Percentiles rank a stretch among this genome's conserved stretches.
phyloP scores from a whole-genome alignment of 1,140 invertebrate species.

The Protaetia brevitarsis region DNA sequence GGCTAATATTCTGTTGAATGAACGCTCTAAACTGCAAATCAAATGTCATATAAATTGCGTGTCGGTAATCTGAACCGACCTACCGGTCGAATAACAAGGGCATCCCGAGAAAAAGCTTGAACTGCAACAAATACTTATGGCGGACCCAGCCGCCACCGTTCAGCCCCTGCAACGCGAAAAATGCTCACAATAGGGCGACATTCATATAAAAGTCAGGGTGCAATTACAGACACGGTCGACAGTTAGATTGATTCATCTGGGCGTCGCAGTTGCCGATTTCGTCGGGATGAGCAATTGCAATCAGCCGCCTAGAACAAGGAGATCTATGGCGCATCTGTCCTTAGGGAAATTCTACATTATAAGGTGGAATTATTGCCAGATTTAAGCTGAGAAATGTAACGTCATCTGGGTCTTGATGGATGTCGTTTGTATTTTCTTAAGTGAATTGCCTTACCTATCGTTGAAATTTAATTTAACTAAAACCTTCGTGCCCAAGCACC shows the following conservation, averaged over 20 bases:
- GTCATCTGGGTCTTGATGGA: slow-evolving; percentile 2
- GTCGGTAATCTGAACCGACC: slow-evolving; percentile 19
- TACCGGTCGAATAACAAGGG: not conserved
- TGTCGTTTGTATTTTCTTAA: slow-evolving; percentile 18
- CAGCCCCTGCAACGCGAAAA: slow-evolving; percentile 19
- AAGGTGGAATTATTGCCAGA: slow-evolving; percentile 20
- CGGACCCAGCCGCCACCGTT: not conserved
- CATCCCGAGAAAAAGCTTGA: slow-evolving; percentile 8
- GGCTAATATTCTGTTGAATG: not conserved
- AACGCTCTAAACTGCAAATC: slow-evolving; percentile 15
- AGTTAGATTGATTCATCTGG: slow-evolving; percentile 22
- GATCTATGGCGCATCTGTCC: slow-evolving; percentile 14
- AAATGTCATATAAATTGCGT: slow-evolving; percentile 10
- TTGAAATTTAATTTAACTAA: slow-evolving; percentile 8
- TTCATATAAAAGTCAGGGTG: slow-evolving; percentile 24
- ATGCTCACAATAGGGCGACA: slow-evolving; percentile 15
- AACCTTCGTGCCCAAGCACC: not conserved
- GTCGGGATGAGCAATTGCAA: slow-evolving; percentile 20
- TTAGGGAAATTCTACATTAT: slow-evolving; percentile 21
- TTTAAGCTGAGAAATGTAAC: not conserved
- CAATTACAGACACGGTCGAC: slow-evolving; percentile 19
- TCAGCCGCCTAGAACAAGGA: slow-evolving; percentile 17
- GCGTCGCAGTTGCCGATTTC: slow-evolving; percentile 20
- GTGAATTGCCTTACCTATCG: slow-evolving; percentile 16
- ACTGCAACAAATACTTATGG: not conserved